Conservation (phyloP, 2,888 invertebrate genomes). For the Conops quadrifasciatus region DNA sequence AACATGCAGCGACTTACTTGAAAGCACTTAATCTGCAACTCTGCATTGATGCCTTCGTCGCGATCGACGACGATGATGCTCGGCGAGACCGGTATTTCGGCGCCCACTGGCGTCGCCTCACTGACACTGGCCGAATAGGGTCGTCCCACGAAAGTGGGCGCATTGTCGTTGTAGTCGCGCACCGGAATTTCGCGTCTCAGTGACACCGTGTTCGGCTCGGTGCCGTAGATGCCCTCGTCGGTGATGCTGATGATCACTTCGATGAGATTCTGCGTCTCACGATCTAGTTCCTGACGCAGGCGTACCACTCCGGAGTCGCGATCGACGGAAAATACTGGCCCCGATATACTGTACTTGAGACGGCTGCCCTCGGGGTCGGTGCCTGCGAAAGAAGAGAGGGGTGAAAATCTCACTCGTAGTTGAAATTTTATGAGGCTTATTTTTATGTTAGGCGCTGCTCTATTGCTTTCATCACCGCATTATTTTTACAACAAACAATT, state of each 20-base stretch:
- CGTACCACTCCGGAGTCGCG: constrained; percentile 78
- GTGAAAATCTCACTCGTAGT: not conserved
- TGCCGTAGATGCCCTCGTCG: constrained; percentile 75
- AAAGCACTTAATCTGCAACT: constrained; percentile 73
- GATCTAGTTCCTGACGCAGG: constrained; percentile 74
- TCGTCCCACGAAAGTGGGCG: constrained; percentile 76
- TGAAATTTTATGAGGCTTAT: too few species aligned
- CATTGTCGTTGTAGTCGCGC: constrained; percentile 82
- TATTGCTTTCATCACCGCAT: too few species aligned
- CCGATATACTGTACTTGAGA: constrained; percentile 81
- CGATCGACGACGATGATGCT: constrained; percentile 75
- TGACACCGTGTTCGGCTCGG: constrained; percentile 82
- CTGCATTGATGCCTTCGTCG: constrained; percentile 78
- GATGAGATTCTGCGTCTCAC: constrained; percentile 74
- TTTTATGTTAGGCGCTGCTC: too few species aligned
- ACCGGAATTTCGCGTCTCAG: constrained; percentile 79
- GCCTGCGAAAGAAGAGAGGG: constrained; percentile 63
- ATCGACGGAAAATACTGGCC: constrained; percentile 83
- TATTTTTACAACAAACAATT: too few species aligned
- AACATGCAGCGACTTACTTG: constrained; percentile 60
- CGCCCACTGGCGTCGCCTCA: constrained; percentile 74
- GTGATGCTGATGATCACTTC: constrained; percentile 86
- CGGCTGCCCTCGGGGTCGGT: constrained; percentile 79
- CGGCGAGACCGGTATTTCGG: constrained; percentile 69
- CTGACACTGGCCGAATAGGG: constrained; percentile 78